Base-by-base conservation (phyloP, 2,888 invertebrate genomes). In the Atrina japonica region DNA sequence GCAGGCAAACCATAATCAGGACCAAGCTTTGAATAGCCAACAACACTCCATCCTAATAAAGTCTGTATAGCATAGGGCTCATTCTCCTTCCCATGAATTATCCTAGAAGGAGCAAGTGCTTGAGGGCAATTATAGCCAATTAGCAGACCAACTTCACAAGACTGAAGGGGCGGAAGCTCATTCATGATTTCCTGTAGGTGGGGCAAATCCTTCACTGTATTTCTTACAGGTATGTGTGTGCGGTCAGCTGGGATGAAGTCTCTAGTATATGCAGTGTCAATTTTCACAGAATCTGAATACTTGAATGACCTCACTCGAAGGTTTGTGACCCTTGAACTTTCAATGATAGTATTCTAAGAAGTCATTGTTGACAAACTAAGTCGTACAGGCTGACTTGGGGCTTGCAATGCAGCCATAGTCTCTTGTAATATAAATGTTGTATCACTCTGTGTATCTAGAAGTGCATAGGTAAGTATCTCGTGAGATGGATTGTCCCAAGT, bases 1-100 rank as follows among this genome's bases (percentile, higher is more conserved):
- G 18, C 16, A 16, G 45, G 16, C 1, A 21, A 27, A 9, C 11
- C 3, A 1, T 16, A 6, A 16, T 41, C 47, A 3, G 30, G 5
- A 0, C 6, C 45, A 47, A 14, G 3, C 7, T 45, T 41, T 14
- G 49, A 14, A 56, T 67, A 72, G 1, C 75, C 77, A 21, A 76
- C 71, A 3, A 77, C 47, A 45, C 79, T 73, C 77, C 75, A 79
- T 11, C 75, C 74, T 0, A 79, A 35, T 1, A 18, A 0, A 18
- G 79, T 79, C 21, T 68, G 40, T 1, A 73, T 52, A 14, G 61
- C 77, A 45, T 73, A 74, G 16, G 77, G 79, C 35, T 77, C 55
- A 18, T 63, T 70, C 0, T 50, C 58, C 2, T 41, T 14, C 3
- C 71, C 72, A 1, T 14, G 18, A 3, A 77, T 11, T 0, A 66